These are phyloP conservation scores for Crenichthys baileyi DNA, from an alignment of 2,797 vertebrate genomes.

Conservation along the genomic window DNA sequence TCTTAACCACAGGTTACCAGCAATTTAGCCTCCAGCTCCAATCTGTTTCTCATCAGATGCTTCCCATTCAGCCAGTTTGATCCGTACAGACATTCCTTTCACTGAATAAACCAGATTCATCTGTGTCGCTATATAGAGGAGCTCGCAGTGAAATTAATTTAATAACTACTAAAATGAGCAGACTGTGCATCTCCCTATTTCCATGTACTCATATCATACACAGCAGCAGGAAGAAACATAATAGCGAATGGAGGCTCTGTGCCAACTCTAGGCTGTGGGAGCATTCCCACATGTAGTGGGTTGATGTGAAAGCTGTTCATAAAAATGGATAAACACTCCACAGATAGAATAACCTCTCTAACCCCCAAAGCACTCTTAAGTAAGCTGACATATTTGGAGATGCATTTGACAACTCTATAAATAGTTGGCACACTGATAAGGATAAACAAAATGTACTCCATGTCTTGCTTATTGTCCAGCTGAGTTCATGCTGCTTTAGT, in stretches of 20 bases:
- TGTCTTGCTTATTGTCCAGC: background rate
- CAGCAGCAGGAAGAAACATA: slow-evolving; percentile 1
- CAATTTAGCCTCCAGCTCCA: background rate
- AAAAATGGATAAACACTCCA: slow-evolving; percentile 1
- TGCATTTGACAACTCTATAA: too few relatives aligned
- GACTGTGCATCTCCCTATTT: slow-evolving; percentile 26
- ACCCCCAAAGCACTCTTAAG: background rate
- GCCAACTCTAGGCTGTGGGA: slow-evolving; percentile 3
- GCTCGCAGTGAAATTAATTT: slow-evolving; percentile 12
- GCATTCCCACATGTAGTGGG: slow-evolving; percentile 1
- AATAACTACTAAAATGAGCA: slow-evolving; percentile 30
- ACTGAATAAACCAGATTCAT: slow-evolving; percentile 29
- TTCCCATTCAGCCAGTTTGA: slow-evolving; percentile 15
- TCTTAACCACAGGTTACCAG: background rate
- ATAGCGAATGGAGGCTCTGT: slow-evolving; percentile 4
- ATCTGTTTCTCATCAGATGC: slow-evolving; percentile 20
- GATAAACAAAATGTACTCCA: background rate
- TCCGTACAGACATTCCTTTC: background rate
- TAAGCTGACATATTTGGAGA: background rate
- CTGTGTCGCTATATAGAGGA: slow-evolving; percentile 1
- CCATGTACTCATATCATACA: slow-evolving; percentile 44
- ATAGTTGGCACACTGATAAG: too few relatives aligned
- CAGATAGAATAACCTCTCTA: slow-evolving; percentile 2
- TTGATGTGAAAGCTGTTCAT: slow-evolving; percentile 1
- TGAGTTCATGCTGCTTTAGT: background rate